phyloP scores from a whole-genome alignment of 2,888 invertebrate species.

The Ecdyonurus torrentis region DNA sequence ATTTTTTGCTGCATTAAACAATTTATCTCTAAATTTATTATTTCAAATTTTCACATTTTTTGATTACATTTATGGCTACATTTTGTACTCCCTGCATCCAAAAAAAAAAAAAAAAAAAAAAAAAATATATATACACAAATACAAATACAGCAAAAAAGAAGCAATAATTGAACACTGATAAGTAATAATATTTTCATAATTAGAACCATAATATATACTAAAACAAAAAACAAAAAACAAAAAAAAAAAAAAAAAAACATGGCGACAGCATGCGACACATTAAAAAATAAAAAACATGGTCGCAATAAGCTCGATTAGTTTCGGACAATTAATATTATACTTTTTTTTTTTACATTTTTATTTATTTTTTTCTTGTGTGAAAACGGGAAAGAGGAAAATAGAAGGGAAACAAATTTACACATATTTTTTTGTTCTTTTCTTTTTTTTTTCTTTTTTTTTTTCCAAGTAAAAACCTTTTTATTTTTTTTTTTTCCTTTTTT shows the following conservation, averaged over 20 bases:
- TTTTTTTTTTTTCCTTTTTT: no score
- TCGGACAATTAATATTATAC: background rate
- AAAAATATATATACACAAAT: no score
- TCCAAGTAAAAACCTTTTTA: background rate
- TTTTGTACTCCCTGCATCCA: background rate
- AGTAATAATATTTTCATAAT: background rate
- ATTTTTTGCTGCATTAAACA: background rate
- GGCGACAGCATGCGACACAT: background rate
- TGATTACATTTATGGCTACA: background rate
- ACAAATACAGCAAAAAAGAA: background rate
- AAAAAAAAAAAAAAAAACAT: background rate
- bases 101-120: no score
- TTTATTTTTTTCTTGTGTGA: background rate
- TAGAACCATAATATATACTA: background rate
- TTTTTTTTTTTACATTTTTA: no score
- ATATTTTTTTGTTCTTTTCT: background rate
- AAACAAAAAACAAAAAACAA: background rate
- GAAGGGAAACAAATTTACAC: background rate
- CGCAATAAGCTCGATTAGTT: conserved; percentile 1
- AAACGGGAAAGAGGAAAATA: background rate
- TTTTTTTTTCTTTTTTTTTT: background rate
- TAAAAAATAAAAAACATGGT: background rate
- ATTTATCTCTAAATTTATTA: background rate
- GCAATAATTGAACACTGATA: background rate
- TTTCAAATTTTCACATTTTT: background rate